Base-by-base conservation (phyloP, 2,888 invertebrate genomes). In the Linnaemya vulpina region DNA sequence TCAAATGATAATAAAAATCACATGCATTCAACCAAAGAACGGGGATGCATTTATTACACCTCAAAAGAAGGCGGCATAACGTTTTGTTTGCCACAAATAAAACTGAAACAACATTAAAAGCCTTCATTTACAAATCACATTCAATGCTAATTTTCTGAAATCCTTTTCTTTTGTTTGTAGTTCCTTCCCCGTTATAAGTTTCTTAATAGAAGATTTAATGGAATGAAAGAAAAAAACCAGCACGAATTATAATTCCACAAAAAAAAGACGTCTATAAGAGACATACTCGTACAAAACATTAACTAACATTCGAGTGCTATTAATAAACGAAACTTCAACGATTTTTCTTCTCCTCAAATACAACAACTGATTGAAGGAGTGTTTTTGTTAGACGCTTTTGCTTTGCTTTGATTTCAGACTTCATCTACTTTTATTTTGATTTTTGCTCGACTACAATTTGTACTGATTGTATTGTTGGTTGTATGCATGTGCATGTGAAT, bases 131-230 rank as follows among this genome's bases (percentile, higher is more conserved):
- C 13, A 87, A 87, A 87, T 87, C 89, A 88, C 87, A 90, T 90
- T 90, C 89, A 90, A 90, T 90, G 91, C 90, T 90, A 90, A 90
- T 82, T 79, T 79, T 38, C 35, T 30, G 8, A 71, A 55, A 11
- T 3, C 20, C 62, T 51, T 17, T 38, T 22, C 40, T 74, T 91
- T 90, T 90, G 80, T 73, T 73, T 62, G 2, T 17, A n/a, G n/a
- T 20, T 35, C 2, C 51, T 38, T 53, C 13, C 20, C 76, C 73
- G 77, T 85, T 81, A 82, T 49, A 82, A 55, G 55, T 78, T 85
- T 82, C 63, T 51, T 58, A 58, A 89, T 89, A 88, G 89, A 86
- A 84, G 43, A 58, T 58, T 58, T 46, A 74, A 62, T 73, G 62
- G 38, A 85, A 46, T 49, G 11, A 38, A 5, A 38, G 9, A 35